Base-by-base conservation (phyloP, 2,113 vertebrate species). In the Bujurquina vittata region DNA sequence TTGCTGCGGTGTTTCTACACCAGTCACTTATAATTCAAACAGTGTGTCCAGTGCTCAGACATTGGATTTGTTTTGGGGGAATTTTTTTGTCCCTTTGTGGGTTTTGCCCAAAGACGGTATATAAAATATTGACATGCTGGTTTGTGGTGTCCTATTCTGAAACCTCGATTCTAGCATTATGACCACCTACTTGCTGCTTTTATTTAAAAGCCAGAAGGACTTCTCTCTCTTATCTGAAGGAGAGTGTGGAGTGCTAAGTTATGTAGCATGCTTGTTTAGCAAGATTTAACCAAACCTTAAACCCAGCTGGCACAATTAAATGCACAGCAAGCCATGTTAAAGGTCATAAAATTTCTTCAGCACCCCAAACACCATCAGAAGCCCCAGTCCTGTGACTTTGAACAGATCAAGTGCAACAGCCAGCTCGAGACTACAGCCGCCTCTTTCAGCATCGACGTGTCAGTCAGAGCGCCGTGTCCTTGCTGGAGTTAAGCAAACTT, bases 1-100 rank as follows among this genome's bases (percentile, higher is more conserved):
- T 60, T 62, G 46, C 43, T 78, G 78, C 55, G 57, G 57, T 77
- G 46, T 54, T n/a, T 67, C 20, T 58, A 69, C 57, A 15, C n/a
- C 26, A 10, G 60, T 52, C 3, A n/a, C 46, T 62, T 29, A 60
- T 57, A 58, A 55, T 72, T 72, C 46, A 72, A 72, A 72, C 49
- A 72, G 26, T 12, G 17, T 46, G 35, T 46, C n/a, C 35, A 43
- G 26, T 26, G 18, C 33, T n/a, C 31, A 57, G 17, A 14, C 14
- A 7, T 43, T 54, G 46, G 18, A 18, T 72, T 72, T 72, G 26
- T 72, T 65, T 74, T 3, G 3, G 10, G 46, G 14, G 18, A 22
- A n/a, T 59, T 62, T 74, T 74, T 81, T 69, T 3, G 4, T 5
- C 15, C 3, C 3, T 20, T 10, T 52, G n/a, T 77, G 26, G 72